phyloP scores from a whole-genome alignment of 2,113 vertebrate species.

The Leptosomus discolor region DNA sequence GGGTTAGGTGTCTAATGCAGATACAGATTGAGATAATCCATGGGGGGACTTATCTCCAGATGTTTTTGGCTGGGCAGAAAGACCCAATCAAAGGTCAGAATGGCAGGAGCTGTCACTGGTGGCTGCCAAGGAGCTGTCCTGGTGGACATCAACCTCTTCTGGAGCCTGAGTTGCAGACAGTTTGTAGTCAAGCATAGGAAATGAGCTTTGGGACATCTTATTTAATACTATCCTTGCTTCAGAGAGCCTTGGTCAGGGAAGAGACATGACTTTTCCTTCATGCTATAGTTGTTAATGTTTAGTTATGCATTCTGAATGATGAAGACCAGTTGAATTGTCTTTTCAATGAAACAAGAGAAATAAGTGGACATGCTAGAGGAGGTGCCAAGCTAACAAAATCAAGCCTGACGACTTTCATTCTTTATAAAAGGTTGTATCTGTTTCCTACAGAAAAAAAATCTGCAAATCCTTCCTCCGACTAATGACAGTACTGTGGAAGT shows the following conservation, averaged over 20 bases:
- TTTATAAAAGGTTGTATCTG: neutral
- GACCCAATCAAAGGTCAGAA: neutral
- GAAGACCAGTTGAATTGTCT: neutral
- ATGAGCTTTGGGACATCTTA: neutral
- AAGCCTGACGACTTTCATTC: neutral
- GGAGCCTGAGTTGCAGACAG: neutral
- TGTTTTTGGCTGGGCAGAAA: neutral
- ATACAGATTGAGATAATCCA: neutral
- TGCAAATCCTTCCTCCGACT: neutral
- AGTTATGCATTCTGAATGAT: neutral
- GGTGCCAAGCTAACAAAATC: neutral
- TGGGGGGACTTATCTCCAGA: accelerated
- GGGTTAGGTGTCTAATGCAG: neutral
- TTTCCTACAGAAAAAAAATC: neutral
- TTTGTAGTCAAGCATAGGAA: neutral
- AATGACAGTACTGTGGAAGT: neutral
- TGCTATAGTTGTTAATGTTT: neutral
- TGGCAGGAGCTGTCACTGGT: neutral
- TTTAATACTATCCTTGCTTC: neutral
- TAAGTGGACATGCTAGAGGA: neutral
- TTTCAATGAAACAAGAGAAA: neutral
- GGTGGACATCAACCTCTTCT: neutral
- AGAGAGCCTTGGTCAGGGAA: neutral
- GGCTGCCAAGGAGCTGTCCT: neutral
- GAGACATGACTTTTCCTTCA: neutral